Evolutionary conservation across 2,113 vertebrate species (phyloP).

Genomic region (human (Homo sapiens)): DNA sequence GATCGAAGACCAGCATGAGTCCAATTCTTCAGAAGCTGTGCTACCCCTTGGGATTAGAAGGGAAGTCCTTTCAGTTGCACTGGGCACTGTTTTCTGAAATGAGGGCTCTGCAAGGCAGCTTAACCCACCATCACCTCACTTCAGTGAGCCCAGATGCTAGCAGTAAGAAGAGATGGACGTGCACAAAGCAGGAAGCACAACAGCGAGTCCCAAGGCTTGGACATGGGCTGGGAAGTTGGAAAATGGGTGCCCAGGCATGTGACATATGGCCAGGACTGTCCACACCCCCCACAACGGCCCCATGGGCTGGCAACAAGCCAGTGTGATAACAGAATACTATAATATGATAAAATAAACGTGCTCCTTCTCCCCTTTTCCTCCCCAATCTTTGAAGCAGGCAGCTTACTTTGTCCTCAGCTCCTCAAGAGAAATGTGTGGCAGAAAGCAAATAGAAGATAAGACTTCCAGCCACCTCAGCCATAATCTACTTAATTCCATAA

Average conservation of each 20-base stretch:
- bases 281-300: accelerated
- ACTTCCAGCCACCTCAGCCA: not conserved
- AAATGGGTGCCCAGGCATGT: accelerated
- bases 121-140: accelerated
- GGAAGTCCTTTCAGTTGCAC: not conserved
- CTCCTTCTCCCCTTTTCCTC: too few relatives aligned
- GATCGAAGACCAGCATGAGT: not conserved
- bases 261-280: accelerated
- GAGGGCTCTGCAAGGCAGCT: not conserved
- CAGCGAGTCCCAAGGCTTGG: accelerated
- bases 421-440: not conserved
- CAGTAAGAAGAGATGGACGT: accelerated
- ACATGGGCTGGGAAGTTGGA: accelerated
- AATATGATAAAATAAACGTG: accelerated
- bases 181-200: accelerated
- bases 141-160: not conserved
- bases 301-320: accelerated
- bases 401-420: not conserved
- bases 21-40: not conserved
- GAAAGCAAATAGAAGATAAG: not conserved
- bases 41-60: not conserved
- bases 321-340: accelerated
- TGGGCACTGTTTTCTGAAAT: not conserved
- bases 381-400: not conserved
- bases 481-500: accelerated